Evolutionary conservation across 2,113 vertebrate genomes (phyloP).

Genomic region (Cacatua alba): DNA sequence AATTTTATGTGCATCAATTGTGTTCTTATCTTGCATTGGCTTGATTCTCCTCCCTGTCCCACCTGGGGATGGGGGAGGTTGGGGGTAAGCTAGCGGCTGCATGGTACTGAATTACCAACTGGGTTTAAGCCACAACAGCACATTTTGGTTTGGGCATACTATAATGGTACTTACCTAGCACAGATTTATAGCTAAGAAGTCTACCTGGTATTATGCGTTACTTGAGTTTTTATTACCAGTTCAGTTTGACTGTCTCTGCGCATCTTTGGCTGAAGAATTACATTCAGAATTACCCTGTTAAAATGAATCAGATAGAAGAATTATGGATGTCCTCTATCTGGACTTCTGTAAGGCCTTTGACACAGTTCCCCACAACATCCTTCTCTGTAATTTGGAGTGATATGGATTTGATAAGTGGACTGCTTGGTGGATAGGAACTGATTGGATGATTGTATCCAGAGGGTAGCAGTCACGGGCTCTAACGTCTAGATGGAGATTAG

Average conservation of each 20-base stretch:
- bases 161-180: neutral
- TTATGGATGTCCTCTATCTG: neutral
- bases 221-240: neutral
- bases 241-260: neutral
- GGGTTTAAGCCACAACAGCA: neutral
- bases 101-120: neutral
- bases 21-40: neutral
- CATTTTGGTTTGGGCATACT: neutral
- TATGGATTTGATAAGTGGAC: neutral
- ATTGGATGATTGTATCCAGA: neutral
- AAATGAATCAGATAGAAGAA: neutral
- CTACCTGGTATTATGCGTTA: neutral
- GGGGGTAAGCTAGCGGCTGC: rapidly evolving
- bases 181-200: neutral
- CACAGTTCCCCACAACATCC: neutral
- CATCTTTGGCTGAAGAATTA: neutral
- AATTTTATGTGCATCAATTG: neutral
- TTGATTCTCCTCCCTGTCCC: neutral
- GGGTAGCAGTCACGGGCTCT: neutral
- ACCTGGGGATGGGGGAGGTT: neutral
- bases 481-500: neutral
- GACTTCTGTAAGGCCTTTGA: neutral
- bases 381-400: neutral
- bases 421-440: neutral
- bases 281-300: neutral